Conservation (phyloP, 2,797 vertebrate genomes). For the Sebastes nivosus region DNA sequence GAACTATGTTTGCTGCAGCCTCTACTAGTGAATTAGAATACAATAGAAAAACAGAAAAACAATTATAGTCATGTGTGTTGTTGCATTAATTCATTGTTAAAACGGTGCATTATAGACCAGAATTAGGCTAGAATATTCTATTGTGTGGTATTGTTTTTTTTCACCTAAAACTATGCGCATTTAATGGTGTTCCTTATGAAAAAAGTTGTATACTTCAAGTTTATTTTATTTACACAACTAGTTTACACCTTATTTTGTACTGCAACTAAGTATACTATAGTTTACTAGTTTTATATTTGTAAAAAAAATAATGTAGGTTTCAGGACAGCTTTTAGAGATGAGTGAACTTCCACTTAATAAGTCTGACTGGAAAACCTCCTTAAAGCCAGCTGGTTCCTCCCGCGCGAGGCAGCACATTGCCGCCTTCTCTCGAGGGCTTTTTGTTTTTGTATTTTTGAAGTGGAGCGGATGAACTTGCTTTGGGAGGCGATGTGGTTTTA, state of each 20-base stretch:
- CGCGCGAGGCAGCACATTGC: too few species aligned
- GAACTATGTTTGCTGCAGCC: not conserved
- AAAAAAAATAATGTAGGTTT: too few species aligned
- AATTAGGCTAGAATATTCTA: not conserved
- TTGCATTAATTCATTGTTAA: not conserved
- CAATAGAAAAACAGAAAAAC: not conserved
- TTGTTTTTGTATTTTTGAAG: too few species aligned
- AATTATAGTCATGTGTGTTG: not conserved
- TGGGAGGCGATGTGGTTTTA: too few species aligned
- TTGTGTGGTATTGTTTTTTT: not conserved
- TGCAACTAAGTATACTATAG: too few species aligned
- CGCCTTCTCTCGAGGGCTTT: too few species aligned
- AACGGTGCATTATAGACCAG: not conserved
- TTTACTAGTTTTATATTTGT: too few species aligned
- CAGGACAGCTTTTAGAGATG: not conserved
- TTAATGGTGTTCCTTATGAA: not conserved
- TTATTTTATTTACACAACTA: too few species aligned
- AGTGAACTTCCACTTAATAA: not conserved
- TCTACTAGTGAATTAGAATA: not conserved
- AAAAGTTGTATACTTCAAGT: too few species aligned
- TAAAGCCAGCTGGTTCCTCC: too few species aligned
- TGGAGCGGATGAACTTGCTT: fast-evolving
- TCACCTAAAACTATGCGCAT: not conserved
- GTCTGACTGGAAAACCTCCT: too few species aligned
- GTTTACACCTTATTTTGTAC: too few species aligned